Conservation (phyloP, 2,888 invertebrate species). For the Calephelis perditalis region DNA sequence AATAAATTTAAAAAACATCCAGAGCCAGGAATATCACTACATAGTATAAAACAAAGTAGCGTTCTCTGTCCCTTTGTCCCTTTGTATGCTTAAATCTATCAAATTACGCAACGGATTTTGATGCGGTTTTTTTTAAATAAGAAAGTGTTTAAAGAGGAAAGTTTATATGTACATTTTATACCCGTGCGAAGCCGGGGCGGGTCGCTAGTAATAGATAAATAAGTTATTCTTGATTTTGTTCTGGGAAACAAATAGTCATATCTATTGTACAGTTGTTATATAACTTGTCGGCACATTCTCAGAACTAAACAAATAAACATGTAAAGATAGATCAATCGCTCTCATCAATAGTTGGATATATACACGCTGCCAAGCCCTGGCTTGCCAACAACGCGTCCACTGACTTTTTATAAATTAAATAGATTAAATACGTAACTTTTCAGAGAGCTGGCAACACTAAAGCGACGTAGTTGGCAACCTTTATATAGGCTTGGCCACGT, state of each 20-base stretch:
- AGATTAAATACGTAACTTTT: constrained; percentile 28
- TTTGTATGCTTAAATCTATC: too few relatives aligned
- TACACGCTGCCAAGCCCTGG: constrained; percentile 45
- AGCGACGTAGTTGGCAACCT: not conserved
- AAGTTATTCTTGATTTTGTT: too few relatives aligned
- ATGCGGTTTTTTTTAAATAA: too few relatives aligned
- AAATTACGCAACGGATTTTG: too few relatives aligned
- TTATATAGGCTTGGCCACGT: not conserved
- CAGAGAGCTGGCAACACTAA: constrained; percentile 11
- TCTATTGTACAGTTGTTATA: not conserved
- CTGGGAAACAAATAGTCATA: too few relatives aligned
- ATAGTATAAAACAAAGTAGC: not conserved
- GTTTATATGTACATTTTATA: too few relatives aligned
- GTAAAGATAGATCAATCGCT: constrained; percentile 50
- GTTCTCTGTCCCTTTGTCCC: too few relatives aligned
- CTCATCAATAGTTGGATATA: not conserved
- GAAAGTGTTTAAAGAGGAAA: too few relatives aligned
- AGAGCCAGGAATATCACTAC: not conserved
- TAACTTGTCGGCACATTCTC: constrained; percentile 6
- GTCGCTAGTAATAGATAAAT: too few relatives aligned
- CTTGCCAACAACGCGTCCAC: constrained; percentile 39
- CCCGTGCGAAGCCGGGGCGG: too few relatives aligned
- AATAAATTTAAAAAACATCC: too few relatives aligned
- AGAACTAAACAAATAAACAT: constrained; percentile 32
- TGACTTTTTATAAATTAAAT: constrained; percentile 35